These are phyloP conservation scores for Rhamphomyia laevipes DNA, from an alignment of 2,888 invertebrate species.

Conservation along the genomic window DNA sequence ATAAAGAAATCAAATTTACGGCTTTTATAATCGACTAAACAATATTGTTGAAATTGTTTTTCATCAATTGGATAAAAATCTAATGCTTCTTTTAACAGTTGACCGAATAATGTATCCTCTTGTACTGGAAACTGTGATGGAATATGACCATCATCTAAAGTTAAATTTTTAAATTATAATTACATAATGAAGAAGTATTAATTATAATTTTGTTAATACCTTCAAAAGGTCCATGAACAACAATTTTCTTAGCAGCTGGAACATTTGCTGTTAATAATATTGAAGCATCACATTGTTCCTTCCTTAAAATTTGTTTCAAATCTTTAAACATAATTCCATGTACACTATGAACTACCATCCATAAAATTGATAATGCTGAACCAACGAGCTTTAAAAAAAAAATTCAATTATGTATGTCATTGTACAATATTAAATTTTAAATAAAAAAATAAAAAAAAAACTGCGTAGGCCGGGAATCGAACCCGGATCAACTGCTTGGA, in stretches of 20 bases:
- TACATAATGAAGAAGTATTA: background rate
- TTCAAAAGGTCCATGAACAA: slow-evolving; percentile 74
- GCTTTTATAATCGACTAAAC: slow-evolving; percentile 96
- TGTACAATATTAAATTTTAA: too few relatives aligned
- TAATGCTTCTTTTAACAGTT: slow-evolving; percentile 86
- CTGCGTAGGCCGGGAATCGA: slow-evolving; percentile 2
- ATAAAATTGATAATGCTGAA: slow-evolving; percentile 85
- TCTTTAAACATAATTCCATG: slow-evolving; percentile 99
- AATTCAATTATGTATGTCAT: background rate
- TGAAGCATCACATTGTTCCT: slow-evolving; percentile 98
- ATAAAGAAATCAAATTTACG: slow-evolving; percentile 50
- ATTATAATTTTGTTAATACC: slow-evolving; percentile 11
- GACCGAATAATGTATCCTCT: slow-evolving; percentile 92
- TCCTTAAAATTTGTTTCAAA: slow-evolving; percentile 92
- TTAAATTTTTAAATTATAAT: background rate
- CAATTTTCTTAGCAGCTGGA: slow-evolving; percentile 97
- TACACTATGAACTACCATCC: slow-evolving; percentile 98
- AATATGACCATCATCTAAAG: slow-evolving; percentile 77
- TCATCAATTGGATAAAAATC: slow-evolving; percentile 97
- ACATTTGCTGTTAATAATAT: slow-evolving; percentile 96
- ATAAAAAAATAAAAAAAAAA: background rate
- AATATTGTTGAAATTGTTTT: slow-evolving; percentile 75
- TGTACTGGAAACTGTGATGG: slow-evolving; percentile 98
- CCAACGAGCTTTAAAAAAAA: slow-evolving; percentile 54
- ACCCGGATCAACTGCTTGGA: slow-evolving; percentile 3